These are phyloP conservation scores for Saguinus imperator DNA, from an alignment of 2,113 vertebrate genomes.

Conservation along the genomic window DNA sequence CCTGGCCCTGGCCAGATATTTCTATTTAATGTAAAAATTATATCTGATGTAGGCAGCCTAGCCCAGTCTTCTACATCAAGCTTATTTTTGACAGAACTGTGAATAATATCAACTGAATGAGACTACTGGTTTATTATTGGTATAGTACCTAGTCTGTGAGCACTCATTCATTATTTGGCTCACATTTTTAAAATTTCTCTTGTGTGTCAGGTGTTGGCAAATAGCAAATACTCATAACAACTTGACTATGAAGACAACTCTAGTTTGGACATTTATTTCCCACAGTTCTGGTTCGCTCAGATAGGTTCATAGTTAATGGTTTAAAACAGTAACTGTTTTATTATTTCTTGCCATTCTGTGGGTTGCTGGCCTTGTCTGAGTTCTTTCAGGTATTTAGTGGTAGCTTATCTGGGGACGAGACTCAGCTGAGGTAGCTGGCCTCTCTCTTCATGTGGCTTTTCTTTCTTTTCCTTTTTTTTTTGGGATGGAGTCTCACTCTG, in stretches of 20 bases:
- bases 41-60: too few species aligned
- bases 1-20: too few species aligned
- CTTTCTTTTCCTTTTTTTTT: neutral
- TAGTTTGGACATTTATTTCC: slow-evolving; percentile 24
- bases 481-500: too few species aligned
- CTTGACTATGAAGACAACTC: neutral
- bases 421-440: neutral
- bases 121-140: neutral
- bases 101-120: slow-evolving; percentile 11
- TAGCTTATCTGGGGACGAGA: neutral
- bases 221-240: slow-evolving; percentile 26
- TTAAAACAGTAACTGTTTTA: slow-evolving; percentile 22
- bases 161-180: slow-evolving; percentile 19
- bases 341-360: slow-evolving; percentile 24
- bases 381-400: neutral
- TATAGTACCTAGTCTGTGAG: neutral
- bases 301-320: slow-evolving; percentile 5
- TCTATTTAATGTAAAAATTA: too few species aligned
- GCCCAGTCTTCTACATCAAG: neutral
- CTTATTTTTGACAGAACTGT: slow-evolving; percentile 8
- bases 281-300: slow-evolving; percentile 28
- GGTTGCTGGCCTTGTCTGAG: slow-evolving; percentile 12
- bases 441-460: slow-evolving; percentile 29
- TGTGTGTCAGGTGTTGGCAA: slow-evolving; percentile 25
- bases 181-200: neutral